Base-by-base conservation (phyloP, 2,797 vertebrate genomes). In the Coregonus suidteri region DNA sequence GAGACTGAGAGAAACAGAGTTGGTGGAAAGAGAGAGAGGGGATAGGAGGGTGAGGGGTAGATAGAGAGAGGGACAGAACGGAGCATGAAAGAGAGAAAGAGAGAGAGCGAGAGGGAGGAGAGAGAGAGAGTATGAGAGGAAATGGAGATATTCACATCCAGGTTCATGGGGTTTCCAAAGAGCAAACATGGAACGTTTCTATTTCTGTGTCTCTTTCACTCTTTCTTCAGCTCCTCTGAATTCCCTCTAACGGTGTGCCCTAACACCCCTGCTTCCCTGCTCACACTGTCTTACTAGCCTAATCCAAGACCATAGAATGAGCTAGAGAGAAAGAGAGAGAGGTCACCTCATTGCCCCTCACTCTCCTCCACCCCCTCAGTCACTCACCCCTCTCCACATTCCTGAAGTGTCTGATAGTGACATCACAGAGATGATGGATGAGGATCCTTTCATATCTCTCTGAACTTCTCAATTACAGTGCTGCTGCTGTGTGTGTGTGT, bases 181-280 rank as follows among this genome's bases (percentile, higher is more conserved):
- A 86, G 89, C 82, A 91, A 92, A 94, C 84, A 92, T 47, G 5
- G 41, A 75, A 74, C 25, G 74, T 71, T 76, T 90, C 88, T 93
- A 90, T 92, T 93, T 90, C 83, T 88, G 84, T 88, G 84, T 80
- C 56, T 84, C 76, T 86, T 77, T 82, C 67, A 74, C 3, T 56
- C 53, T 79, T 74, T 83, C 79, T 25, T 30, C 15, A 35, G 16
- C 15, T 52, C 5, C 72, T 75, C 79, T 87, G 84, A 86, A 80
- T 83, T 82, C 81, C 86, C 79, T 78, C 78, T 81, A 71, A 81
- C 62, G 67, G 65, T 78, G 77, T 65, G 79, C 83, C 74, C 56
- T 35, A 77, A 81, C 65, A 77, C 75, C 51, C 71, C 54, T 20
- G 34, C 13, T 16, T n/a, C 53, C 16, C 18, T 14, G 53, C 35